Base-by-base conservation (phyloP, 2,888 invertebrate genomes). In the Ormyrus labotus region DNA sequence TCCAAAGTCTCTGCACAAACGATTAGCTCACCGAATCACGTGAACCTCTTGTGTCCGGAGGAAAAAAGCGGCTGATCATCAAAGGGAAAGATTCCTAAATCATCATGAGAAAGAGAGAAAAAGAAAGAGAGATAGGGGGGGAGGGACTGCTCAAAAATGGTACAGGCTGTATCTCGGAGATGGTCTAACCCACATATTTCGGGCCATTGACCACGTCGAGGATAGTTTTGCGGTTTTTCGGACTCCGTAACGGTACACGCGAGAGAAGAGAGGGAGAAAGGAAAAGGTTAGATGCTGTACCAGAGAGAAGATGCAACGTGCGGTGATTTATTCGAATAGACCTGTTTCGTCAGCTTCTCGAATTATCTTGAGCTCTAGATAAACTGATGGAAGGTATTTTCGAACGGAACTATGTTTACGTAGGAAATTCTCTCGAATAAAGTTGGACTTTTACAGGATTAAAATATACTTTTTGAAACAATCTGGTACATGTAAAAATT, bases 151-250 rank as follows among this genome's bases (percentile, higher is more conserved):
- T 34, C 3, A 60, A 13, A 64, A 78, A 73, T 72, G 78, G 78
- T 73, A 78, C 78, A 13, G 6, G 60, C 55, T 73, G 4, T 71
- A 11, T 45, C 67, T 19, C 55, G 19, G 34, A 6, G 63, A 67
- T 74, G 19, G 68, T 50, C 51, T 79, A 74, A 79, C 79, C 79
- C 69, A 79, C 57, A 79, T 74, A 79, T 64, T 69, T 69, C 57
- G 58, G 79, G 74, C 69, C 79, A 64, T 69, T 74, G 79, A 74
- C 79, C 79, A 79, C 10, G 5, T 34, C 34, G 34, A 34, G 34
- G 0, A 47, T 9, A 10, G 9, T 48, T 65, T 63, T 71, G 45
- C 63, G 57, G 9, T 13, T 48, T 48, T 64, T 70, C 70, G 70
- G 58, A 45, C 58, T 48, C 50, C 50, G 47, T 75, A 75, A 75